phyloP scores from a whole-genome alignment of 1,140 invertebrate genomes.

The Calephelis nemesis region DNA sequence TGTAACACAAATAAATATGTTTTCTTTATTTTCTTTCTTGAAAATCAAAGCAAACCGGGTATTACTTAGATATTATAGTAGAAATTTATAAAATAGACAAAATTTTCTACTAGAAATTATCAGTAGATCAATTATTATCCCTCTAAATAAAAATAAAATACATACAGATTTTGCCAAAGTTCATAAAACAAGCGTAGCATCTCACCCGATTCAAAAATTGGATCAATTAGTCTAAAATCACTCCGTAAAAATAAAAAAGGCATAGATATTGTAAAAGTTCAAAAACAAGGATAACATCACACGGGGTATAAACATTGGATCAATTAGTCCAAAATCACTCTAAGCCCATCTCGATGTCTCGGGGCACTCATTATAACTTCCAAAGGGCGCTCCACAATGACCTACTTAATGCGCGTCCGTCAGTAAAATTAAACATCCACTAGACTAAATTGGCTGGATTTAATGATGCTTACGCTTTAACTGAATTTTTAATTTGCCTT shows the following conservation, averaged over 20 bases:
- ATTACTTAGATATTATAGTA: too few relatives aligned
- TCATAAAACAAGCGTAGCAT: too few relatives aligned
- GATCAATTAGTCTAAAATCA: constrained; percentile 59
- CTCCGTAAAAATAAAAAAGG: background rate
- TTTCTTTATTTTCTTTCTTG: too few relatives aligned
- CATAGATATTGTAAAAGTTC: too few relatives aligned
- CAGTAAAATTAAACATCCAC: constrained; percentile 40
- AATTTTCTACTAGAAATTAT: background rate
- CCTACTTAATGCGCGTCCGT: constrained; percentile 41
- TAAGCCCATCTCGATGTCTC: constrained; percentile 36
- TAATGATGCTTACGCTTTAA: constrained; percentile 20
- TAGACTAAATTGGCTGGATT: constrained; percentile 31
- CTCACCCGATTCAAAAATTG: background rate
- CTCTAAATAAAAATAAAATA: constrained; percentile 7
- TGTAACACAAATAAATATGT: too few relatives aligned
- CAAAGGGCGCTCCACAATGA: constrained; percentile 47
- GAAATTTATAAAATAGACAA: too few relatives aligned
- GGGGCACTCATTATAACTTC: constrained; percentile 58
- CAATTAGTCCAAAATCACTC: constrained; percentile 53
- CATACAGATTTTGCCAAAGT: too few relatives aligned
- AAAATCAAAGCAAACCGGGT: too few relatives aligned
- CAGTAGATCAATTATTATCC: constrained; percentile 54
- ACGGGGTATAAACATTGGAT: constrained; percentile 30
- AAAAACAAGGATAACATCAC: too few relatives aligned
- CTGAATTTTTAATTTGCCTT: constrained; percentile 16